Evolutionary conservation across 2,113 vertebrate species (phyloP).

Genomic region (Heptranchias perlo): DNA sequence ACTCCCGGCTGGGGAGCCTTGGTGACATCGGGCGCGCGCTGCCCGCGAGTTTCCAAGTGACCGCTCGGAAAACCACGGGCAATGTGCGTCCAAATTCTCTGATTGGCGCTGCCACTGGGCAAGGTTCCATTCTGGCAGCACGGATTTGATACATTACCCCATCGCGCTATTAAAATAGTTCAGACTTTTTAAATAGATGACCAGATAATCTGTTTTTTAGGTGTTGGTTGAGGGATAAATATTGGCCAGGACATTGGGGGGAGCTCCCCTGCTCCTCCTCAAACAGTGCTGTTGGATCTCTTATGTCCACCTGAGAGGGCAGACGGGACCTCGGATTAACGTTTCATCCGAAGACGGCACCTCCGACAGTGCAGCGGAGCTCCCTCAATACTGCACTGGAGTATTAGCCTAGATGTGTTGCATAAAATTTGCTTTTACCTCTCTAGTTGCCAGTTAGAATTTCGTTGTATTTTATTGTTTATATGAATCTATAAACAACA

Average conservation of each 20-base stretch:
- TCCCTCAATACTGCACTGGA: not conserved
- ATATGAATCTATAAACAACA: not conserved
- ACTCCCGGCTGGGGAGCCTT: not conserved
- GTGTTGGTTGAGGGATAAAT: not conserved
- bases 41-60: not conserved
- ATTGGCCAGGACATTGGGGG: not conserved
- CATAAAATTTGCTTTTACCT: not conserved
- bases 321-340: not conserved
- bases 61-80: not conserved
- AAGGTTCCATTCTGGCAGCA: not conserved
- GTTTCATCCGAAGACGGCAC: not conserved
- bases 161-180: not conserved
- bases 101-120: not conserved
- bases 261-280: not conserved
- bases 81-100: not conserved
- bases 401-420: not conserved
- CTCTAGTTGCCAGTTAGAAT: not conserved
- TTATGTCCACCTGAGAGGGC: not conserved
- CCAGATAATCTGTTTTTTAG: not conserved
- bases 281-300: not conserved
- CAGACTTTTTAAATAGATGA: not conserved
- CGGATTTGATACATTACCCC: not conserved
- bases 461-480: not conserved
- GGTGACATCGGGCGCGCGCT: too few species aligned
- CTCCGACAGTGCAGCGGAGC: not conserved